Conservation (phyloP, 2,888 invertebrate genomes). For the Drepana falcataria region DNA sequence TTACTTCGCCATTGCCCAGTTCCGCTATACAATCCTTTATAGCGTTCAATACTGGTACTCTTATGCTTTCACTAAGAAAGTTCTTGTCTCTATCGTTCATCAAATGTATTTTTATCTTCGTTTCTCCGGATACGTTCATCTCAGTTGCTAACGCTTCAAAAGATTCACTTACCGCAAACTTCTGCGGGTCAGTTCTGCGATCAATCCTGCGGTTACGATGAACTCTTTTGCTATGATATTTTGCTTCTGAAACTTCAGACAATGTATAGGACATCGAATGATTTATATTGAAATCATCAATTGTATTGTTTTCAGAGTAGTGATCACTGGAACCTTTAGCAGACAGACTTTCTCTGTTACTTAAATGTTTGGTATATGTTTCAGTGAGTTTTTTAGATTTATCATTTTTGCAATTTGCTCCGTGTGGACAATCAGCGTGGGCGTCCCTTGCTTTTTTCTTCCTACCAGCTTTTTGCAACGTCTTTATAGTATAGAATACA, state of each 20-base stretch:
- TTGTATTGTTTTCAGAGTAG: slow-evolving; percentile 47
- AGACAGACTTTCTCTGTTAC: slow-evolving; percentile 32
- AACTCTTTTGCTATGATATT: slow-evolving; percentile 31
- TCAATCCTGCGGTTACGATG: slow-evolving; percentile 21
- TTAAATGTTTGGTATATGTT: slow-evolving; percentile 33
- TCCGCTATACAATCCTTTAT: slow-evolving; percentile 51
- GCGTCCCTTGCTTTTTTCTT: slow-evolving; percentile 24
- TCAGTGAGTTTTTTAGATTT: slow-evolving; percentile 36
- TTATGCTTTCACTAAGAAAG: slow-evolving; percentile 50
- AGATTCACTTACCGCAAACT: slow-evolving; percentile 47
- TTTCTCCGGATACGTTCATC: slow-evolving; percentile 32
- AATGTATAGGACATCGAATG: slow-evolving; percentile 52
- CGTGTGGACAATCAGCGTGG: slow-evolving; percentile 12
- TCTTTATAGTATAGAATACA: slow-evolving; percentile 54
- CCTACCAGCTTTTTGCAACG: slow-evolving; percentile 37
- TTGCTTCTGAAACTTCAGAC: slow-evolving; percentile 54
- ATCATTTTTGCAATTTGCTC: slow-evolving; percentile 28
- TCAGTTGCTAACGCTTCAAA: slow-evolving; percentile 60
- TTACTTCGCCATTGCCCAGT: slow-evolving; percentile 29
- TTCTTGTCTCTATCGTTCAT: slow-evolving; percentile 62
- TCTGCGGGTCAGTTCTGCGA: slow-evolving; percentile 22
- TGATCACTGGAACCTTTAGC: slow-evolving; percentile 40
- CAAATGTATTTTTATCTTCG: slow-evolving; percentile 60
- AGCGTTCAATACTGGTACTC: slow-evolving; percentile 48
- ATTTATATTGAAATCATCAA: slow-evolving; percentile 58